These are phyloP conservation scores for Ylistrum balloti DNA, from an alignment of 1,140 invertebrate species.

Conservation along the genomic window DNA sequence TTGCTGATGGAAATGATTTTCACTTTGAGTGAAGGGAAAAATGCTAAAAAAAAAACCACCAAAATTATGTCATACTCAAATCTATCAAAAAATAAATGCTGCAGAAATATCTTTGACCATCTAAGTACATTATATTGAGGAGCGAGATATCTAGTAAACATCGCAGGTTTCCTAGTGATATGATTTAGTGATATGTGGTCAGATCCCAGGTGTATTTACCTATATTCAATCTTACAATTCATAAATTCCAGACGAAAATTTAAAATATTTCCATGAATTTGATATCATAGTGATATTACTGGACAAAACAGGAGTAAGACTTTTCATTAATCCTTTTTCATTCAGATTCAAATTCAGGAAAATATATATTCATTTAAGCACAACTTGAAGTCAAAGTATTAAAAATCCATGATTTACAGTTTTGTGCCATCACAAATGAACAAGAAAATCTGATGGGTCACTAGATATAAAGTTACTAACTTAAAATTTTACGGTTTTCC, in stretches of 20 bases:
- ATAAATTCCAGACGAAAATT: neutral
- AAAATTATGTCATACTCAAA: too few species aligned
- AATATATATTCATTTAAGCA: neutral
- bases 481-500: too few species aligned
- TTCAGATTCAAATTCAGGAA: neutral
- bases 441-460: too few species aligned
- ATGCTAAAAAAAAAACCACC: too few species aligned
- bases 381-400: neutral
- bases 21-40: too few species aligned
- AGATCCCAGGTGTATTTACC: neutral
- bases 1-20: too few species aligned
- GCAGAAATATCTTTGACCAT: too few species aligned
- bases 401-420: neutral
- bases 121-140: too few species aligned
- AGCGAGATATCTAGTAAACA: too few species aligned
- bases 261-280: conserved; percentile 2
- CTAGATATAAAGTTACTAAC: too few species aligned
- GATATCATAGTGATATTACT: neutral
- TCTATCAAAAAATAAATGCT: too few species aligned
- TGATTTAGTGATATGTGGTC: neutral
- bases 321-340: neutral
- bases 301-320: neutral
- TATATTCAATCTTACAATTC: neutral
- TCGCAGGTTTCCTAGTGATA: too few species aligned
- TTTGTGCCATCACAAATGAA: neutral